Conservation (phyloP, 2,888 invertebrate species). For the Eilema depressum region DNA sequence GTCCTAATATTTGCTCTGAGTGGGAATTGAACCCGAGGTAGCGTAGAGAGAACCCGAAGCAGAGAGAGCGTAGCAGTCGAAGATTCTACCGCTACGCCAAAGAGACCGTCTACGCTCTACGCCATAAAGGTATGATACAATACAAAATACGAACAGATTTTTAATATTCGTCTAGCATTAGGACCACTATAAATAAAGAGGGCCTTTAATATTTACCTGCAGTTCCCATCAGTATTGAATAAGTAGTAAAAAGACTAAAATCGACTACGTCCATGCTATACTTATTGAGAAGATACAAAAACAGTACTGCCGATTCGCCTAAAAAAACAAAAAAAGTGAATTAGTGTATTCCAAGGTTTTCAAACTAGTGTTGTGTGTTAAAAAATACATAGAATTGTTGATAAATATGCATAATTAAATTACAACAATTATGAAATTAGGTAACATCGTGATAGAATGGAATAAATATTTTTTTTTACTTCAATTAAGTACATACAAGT, state of each 20-base stretch:
- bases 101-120: too few relatives aligned
- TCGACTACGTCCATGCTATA: slow-evolving; percentile 85
- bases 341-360: neutral
- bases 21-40: too few relatives aligned
- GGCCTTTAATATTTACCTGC: slow-evolving; percentile 68
- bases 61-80: too few relatives aligned
- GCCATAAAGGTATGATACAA: too few relatives aligned
- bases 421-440: neutral
- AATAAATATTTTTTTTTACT: neutral
- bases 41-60: too few relatives aligned
- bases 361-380: neutral
- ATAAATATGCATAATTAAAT: neutral
- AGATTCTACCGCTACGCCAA: too few relatives aligned
- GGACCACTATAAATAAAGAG: neutral
- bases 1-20: too few relatives aligned
- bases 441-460: neutral
- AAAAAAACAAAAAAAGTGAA: slow-evolving; percentile 27
- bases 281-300: slow-evolving; percentile 80
- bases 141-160: too few relatives aligned
- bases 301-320: slow-evolving; percentile 84
- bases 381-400: too few relatives aligned
- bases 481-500: neutral
- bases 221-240: slow-evolving; percentile 80
- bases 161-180: neutral
- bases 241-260: slow-evolving; percentile 82